Percentiles rank a stretch among this genome's conserved stretches.
Conservation (phyloP, 2,888 invertebrate species). For the Cylindroiulus punctatus region DNA sequence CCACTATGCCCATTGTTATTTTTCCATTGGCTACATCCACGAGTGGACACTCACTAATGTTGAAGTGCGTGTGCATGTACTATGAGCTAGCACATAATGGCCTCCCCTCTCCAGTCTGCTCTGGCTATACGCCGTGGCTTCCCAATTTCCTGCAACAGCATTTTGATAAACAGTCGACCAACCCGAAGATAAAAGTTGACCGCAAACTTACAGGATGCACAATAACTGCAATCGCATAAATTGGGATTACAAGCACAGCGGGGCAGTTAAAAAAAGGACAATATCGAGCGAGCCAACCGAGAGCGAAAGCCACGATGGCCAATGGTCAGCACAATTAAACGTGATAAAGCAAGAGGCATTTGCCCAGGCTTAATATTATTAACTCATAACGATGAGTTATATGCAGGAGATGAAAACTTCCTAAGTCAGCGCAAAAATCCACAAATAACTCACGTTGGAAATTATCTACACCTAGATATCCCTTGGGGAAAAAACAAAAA, state of each 20-base stretch:
- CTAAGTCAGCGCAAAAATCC: neutral
- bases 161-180: conserved; percentile 13
- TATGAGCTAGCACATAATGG: neutral
- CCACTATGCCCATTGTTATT: conserved; percentile 21
- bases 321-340: neutral
- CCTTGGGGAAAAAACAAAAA: too few species aligned
- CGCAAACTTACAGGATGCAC: conserved; percentile 14
- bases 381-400: neutral
- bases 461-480: too few species aligned
- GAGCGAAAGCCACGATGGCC: neutral
- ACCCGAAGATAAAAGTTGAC: conserved; percentile 2
- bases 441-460: too few species aligned
- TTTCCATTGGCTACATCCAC: conserved; percentile 9
- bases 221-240: conserved; percentile 11
- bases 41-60: conserved; percentile 27
- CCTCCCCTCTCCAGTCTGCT: neutral
- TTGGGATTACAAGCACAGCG: neutral
- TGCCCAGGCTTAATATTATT: neutral
- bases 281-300: neutral
- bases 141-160: conserved; percentile 26
- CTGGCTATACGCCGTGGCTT: neutral
- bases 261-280: neutral
- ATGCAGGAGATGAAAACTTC: neutral
- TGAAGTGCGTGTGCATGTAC: neutral
- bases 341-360: neutral